phyloP scores from a whole-genome alignment of 2,888 invertebrate genomes.

The Panzeria rudis region DNA sequence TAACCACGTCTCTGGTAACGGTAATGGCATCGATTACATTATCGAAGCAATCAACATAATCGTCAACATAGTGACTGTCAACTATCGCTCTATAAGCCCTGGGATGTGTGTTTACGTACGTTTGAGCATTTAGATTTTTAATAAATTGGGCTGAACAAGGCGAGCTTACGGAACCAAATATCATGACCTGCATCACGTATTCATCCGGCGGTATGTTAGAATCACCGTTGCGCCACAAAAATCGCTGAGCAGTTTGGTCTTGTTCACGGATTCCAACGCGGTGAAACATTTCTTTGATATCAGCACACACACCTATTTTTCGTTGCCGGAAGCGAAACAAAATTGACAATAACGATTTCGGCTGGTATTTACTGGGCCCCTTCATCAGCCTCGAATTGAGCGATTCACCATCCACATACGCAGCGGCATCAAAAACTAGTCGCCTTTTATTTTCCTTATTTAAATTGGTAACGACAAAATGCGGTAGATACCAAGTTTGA shows the following conservation, averaged over 20 bases:
- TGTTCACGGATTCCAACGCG: slow-evolving; percentile 51
- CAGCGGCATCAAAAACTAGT: slow-evolving; percentile 65
- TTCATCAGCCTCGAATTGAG: slow-evolving; percentile 60
- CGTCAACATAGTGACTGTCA: slow-evolving; percentile 65
- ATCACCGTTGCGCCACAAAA: slow-evolving; percentile 32
- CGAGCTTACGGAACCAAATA: slow-evolving; percentile 19
- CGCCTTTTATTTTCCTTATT: slow-evolving; percentile 61
- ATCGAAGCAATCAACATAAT: slow-evolving; percentile 55
- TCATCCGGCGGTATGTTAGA: not conserved
- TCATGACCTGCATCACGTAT: not conserved
- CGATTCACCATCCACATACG: slow-evolving; percentile 44
- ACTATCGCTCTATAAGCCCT: slow-evolving; percentile 60
- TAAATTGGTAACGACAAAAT: slow-evolving; percentile 46
- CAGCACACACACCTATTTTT: slow-evolving; percentile 61
- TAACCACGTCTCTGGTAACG: slow-evolving; percentile 54
- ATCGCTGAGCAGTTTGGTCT: slow-evolving; percentile 63
- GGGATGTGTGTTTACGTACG: slow-evolving; percentile 21
- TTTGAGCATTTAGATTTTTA: slow-evolving; percentile 2
- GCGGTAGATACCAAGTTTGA: slow-evolving; percentile 48
- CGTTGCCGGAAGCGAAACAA: slow-evolving; percentile 65
- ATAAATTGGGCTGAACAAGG: slow-evolving; percentile 56
- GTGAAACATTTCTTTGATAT: slow-evolving; percentile 66
- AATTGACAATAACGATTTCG: slow-evolving; percentile 56
- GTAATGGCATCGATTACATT: slow-evolving; percentile 55
- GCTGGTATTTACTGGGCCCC: slow-evolving; percentile 61